Evolutionary conservation across 2,113 vertebrate genomes (phyloP).

Genomic region (Macheiramphus alcinus): DNA sequence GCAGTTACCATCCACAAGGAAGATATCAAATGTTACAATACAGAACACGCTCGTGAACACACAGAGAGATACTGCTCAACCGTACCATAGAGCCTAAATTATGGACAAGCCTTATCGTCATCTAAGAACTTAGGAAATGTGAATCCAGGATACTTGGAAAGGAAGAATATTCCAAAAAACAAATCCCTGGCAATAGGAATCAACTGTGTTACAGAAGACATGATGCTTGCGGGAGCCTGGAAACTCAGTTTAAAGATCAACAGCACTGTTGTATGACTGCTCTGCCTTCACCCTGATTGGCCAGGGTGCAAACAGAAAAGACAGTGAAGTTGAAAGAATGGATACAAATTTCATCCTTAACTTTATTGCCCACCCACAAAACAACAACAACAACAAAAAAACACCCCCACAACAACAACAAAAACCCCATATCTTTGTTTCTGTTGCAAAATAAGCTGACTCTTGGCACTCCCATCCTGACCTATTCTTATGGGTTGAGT

Average conservation of each 20-base stretch:
- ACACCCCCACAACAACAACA: no score
- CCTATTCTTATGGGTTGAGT: neutral
- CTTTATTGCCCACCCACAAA: neutral
- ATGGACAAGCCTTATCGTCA: neutral
- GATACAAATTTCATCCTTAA: neutral
- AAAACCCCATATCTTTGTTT: neutral
- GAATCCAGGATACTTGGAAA: neutral
- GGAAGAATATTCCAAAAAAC: neutral
- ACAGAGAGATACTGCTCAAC: neutral
- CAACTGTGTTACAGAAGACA: neutral
- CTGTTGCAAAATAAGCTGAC: neutral
- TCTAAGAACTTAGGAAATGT: neutral
- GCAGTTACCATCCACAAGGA: neutral
- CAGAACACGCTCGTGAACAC: neutral
- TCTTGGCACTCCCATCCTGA: neutral
- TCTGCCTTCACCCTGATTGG: neutral
- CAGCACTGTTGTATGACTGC: neutral
- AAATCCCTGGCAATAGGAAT: neutral
- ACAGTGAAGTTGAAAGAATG: neutral
- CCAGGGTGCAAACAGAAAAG: neutral
- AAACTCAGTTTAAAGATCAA: neutral
- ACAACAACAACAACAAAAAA: no score
- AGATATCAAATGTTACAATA: neutral
- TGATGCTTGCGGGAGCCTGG: neutral
- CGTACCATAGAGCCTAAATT: neutral